Evolutionary conservation across 2,113 vertebrate species (phyloP).

Genomic region (Elephantulus edwardii): DNA sequence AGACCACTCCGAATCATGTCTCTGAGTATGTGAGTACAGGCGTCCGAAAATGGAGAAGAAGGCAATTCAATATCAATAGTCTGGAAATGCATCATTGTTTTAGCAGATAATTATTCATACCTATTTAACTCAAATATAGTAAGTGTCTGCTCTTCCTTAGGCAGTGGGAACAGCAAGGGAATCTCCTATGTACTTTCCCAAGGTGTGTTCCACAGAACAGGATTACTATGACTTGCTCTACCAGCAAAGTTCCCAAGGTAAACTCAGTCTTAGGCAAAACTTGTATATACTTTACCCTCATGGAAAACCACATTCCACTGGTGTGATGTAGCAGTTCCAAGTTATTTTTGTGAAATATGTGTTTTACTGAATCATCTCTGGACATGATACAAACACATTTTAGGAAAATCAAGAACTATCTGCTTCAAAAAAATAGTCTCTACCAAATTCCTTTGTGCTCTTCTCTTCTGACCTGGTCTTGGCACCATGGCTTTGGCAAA

Average conservation of each 20-base stretch:
- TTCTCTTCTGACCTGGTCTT: too few relatives aligned
- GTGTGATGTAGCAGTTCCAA: neutral
- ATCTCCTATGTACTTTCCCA: neutral
- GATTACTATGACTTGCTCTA: too few relatives aligned
- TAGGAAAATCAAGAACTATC: neutral
- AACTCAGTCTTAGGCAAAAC: neutral
- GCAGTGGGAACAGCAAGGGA: neutral
- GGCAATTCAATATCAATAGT: neutral
- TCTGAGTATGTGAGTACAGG: neutral
- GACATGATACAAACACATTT: conserved; percentile 15
- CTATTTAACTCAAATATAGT: neutral
- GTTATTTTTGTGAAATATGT: neutral
- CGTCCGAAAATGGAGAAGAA: neutral
- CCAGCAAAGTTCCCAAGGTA: neutral
- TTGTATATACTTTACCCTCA: neutral
- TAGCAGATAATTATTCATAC: neutral
- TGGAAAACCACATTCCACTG: neutral
- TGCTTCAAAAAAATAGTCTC: neutral
- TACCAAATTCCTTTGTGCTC: too few relatives aligned
- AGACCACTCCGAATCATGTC: neutral
- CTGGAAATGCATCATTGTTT: neutral
- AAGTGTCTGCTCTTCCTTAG: neutral
- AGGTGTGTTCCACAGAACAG: neutral
- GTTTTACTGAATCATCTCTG: conserved; percentile 44
- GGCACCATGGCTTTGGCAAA: too few relatives aligned